These are phyloP conservation scores for Pseudachorutes palmiensis DNA, from an alignment of 1,140 invertebrate species.

Conservation along the genomic window DNA sequence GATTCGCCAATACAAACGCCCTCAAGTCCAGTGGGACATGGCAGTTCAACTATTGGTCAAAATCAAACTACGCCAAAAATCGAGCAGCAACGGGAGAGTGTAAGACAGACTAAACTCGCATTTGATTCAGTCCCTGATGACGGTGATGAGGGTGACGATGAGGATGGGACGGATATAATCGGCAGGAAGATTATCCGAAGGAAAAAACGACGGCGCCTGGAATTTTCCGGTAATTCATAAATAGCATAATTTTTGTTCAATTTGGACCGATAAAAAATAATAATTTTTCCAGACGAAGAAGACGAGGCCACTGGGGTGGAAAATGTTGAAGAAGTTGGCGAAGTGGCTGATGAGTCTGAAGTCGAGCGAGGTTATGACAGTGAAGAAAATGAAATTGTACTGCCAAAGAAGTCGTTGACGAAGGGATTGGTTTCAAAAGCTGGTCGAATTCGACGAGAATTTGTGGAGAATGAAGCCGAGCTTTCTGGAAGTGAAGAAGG, in stretches of 20 bases:
- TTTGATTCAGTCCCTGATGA: neutral
- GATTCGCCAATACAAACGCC: slow-evolving; percentile 10
- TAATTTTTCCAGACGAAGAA: slow-evolving; percentile 58
- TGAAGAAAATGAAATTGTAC: slow-evolving; percentile 44
- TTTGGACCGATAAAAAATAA: slow-evolving; percentile 40
- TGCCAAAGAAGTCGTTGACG: slow-evolving; percentile 15
- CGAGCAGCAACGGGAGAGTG: neutral
- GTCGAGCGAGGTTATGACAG: slow-evolving; percentile 39
- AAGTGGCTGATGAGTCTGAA: slow-evolving; percentile 28
- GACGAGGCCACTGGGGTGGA: slow-evolving; percentile 68
- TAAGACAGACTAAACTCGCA: neutral
- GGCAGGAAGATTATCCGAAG: slow-evolving; percentile 40
- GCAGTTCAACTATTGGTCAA: neutral
- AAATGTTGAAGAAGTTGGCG: slow-evolving; percentile 68
- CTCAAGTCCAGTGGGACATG: neutral
- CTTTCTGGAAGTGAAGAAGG: slow-evolving; percentile 72
- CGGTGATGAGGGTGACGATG: slow-evolving; percentile 22
- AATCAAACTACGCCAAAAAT: neutral
- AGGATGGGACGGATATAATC: slow-evolving; percentile 40
- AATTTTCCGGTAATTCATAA: slow-evolving; percentile 32
- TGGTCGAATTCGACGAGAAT: slow-evolving; percentile 48
- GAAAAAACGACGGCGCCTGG: slow-evolving; percentile 40
- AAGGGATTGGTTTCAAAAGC: slow-evolving; percentile 31
- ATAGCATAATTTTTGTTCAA: slow-evolving; percentile 16
- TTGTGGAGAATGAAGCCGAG: slow-evolving; percentile 77